Conservation (phyloP, 2,888 invertebrate genomes). For the Laothoe populi region DNA sequence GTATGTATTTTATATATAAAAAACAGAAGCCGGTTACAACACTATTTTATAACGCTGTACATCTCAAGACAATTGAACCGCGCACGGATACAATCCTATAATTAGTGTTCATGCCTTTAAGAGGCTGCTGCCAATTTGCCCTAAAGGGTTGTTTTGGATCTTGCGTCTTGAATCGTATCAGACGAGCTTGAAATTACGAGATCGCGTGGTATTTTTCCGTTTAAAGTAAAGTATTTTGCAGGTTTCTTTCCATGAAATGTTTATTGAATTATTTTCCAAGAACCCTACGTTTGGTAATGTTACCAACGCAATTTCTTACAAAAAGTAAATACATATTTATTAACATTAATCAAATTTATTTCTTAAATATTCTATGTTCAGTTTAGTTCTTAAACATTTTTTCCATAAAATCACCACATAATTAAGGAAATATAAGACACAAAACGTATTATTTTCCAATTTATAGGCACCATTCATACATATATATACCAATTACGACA, state of each 20-base stretch:
- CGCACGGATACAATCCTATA: slow-evolving; percentile 18
- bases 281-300: not conserved
- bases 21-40: not conserved
- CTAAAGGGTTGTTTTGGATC: slow-evolving; percentile 25
- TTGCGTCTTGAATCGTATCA: slow-evolving; percentile 17
- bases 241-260: slow-evolving; percentile 23
- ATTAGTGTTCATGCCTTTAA: slow-evolving; percentile 25
- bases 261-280: slow-evolving; percentile 2
- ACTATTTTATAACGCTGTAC: slow-evolving; percentile 11
- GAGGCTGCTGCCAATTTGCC: slow-evolving; percentile 23
- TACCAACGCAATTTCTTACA: not conserved
- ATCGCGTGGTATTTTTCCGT: slow-evolving; percentile 18
- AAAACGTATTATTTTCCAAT: not conserved
- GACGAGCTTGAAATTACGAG: slow-evolving; percentile 19
- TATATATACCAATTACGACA: not conserved
- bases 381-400: not conserved
- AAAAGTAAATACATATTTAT: too few species aligned
- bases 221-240: slow-evolving; percentile 8
- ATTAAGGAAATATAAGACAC: not conserved
- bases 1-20: not conserved
- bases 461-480: not conserved
- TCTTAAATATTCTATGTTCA: too few species aligned
- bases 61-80: slow-evolving; percentile 22
- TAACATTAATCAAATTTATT: too few species aligned
- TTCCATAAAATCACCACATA: not conserved